Evolutionary conservation across 37 sponge, comb jelly and placozoan species (phyloP), one percentile per base, ranked within the genome.

Genomic region (Corticium candelabrum): DNA sequence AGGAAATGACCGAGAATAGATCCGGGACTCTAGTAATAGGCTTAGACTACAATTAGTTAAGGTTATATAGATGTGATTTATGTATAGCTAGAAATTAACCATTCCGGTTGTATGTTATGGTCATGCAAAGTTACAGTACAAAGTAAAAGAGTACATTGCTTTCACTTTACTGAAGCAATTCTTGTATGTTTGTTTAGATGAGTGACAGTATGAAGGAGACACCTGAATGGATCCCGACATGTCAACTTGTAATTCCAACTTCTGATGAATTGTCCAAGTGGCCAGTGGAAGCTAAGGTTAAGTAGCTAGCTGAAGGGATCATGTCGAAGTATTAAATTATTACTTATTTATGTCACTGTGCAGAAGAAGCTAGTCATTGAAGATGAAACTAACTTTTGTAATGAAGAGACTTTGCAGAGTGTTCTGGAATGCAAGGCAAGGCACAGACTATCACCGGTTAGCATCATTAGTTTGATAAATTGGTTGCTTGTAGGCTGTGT

Each of bases 341-440:
- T 43, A 43, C 11, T 11, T 21, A 43, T 43, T 21, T 43, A 43
- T 43, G 56, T 2, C 5, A 71, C 82, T 30, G 34, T 80, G 1
- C 79, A 93, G 94, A 84, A 68, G 68, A 90, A 93, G 41, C 29
- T 1, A 0, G 84, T 75, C 31, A 85, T 93, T 79, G 86, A 82
- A 1, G 88, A 90, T 80, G 94, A 93, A 77, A 87, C 80, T 4
- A 0, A 36, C 0, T 93, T 90, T 74, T 90, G 88, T 87, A 84
- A 84, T 34, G 69, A 75, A 50, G 50, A 71, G 4, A 50, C 87
- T 0, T 79, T 93, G 4, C 11, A 82, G 30, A 80, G 68, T 37
- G 86, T 93, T 37, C 80, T 93, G 37, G 41, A 76, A 4, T 74
- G 68, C 41, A 93, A 93, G 86, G 93, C 89, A 50, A 56, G 67